A percentile compares a stretch with the other conserved stretches of the same genome.
Evolutionary conservation across 2,797 vertebrate species (phyloP).

Genomic region (Typhlichthys subterraneus): DNA sequence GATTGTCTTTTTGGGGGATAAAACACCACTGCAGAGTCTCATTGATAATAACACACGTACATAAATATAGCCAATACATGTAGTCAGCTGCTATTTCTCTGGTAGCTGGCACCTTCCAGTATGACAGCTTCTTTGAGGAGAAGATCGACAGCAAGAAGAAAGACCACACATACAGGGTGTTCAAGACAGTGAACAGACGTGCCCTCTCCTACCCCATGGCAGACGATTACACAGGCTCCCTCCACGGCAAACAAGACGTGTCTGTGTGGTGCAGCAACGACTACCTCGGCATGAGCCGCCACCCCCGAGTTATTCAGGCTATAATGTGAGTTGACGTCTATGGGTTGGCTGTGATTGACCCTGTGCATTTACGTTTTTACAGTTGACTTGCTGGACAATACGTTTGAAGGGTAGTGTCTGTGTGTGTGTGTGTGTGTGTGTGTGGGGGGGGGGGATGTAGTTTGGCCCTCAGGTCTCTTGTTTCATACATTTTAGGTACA

Average conservation of each 20-base stretch:
- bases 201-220: conserved; percentile 90
- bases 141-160: conserved; percentile 89
- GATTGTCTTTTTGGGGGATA: too few species aligned
- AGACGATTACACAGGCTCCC: conserved; percentile 83
- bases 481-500: too few species aligned
- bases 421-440: too few species aligned
- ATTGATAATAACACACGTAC: background rate
- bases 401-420: too few species aligned
- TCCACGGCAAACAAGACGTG: conserved; percentile 81
- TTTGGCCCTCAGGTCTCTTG: too few species aligned
- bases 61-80: background rate
- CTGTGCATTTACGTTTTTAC: background rate
- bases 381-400: background rate
- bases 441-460: too few species aligned
- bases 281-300: conserved; percentile 94
- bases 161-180: conserved; percentile 91
- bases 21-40: background rate
- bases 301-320: conserved; percentile 84
- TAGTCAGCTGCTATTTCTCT: conserved; percentile 23
- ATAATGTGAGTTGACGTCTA: conserved; percentile 81
- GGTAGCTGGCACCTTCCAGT: conserved; percentile 85
- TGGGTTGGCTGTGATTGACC: too few species aligned
- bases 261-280: conserved; percentile 97
- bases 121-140: conserved; percentile 90
- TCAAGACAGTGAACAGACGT: conserved; percentile 90